Conservation (phyloP, 2,888 invertebrate genomes). For the Halocaridina rubra region DNA sequence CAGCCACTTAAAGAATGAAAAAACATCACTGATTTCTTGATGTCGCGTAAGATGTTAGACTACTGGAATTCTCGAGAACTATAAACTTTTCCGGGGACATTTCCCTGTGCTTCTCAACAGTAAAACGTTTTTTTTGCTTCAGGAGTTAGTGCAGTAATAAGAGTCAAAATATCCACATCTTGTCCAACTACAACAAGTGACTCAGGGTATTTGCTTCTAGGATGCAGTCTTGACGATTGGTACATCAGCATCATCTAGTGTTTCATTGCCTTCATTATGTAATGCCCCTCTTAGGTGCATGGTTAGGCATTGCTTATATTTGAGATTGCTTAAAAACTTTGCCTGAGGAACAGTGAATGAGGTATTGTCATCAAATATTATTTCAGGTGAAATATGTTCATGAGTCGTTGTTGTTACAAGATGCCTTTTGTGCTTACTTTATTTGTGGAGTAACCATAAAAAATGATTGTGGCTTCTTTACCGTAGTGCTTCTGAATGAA, state of each 20-base stretch:
- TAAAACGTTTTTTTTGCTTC: slow-evolving; percentile 67
- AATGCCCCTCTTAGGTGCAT: slow-evolving; percentile 66
- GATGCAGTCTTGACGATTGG: slow-evolving; percentile 67
- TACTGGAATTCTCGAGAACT: slow-evolving; percentile 66
- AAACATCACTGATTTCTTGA: slow-evolving; percentile 64
- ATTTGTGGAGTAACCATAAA: no score
- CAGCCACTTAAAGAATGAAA: slow-evolving; percentile 65
- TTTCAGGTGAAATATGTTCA: slow-evolving; percentile 31
- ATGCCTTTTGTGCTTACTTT: slow-evolving; percentile 62
- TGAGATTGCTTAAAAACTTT: slow-evolving; percentile 24
- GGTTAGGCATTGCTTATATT: slow-evolving; percentile 23
- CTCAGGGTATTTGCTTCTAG: slow-evolving; percentile 24
- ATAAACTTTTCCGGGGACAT: slow-evolving; percentile 67
- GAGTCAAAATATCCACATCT: slow-evolving; percentile 64
- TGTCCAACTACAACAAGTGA: slow-evolving; percentile 66
- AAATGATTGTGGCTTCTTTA: slow-evolving; percentile 61
- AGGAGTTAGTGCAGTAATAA: slow-evolving; percentile 64
- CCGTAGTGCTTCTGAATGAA: slow-evolving; percentile 64
- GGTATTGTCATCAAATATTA: slow-evolving; percentile 27
- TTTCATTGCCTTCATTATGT: slow-evolving; percentile 67
- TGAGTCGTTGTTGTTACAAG: slow-evolving; percentile 35
- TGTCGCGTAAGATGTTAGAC: slow-evolving; percentile 48
- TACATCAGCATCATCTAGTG: slow-evolving; percentile 68
- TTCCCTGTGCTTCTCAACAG: slow-evolving; percentile 65
- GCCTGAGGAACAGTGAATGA: slow-evolving; percentile 26